phyloP scores from a whole-genome alignment of 2,888 invertebrate genomes.

The Nesidiocoris tenuis region DNA sequence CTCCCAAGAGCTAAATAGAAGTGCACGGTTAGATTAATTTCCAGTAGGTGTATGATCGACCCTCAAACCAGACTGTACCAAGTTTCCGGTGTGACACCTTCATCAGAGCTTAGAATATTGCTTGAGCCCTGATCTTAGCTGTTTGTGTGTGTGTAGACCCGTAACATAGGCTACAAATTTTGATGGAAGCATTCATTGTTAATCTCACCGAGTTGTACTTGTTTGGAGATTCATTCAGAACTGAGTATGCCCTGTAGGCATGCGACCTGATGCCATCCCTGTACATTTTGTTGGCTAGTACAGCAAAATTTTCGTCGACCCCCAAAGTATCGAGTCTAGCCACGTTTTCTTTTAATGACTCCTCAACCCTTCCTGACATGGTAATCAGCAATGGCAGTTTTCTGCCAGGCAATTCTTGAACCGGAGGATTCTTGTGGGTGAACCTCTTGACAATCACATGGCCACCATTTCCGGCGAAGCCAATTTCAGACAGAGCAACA shows the following conservation, averaged over 20 bases:
- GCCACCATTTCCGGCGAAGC: constrained; percentile 60
- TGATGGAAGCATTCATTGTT: not conserved
- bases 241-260: constrained; percentile 50
- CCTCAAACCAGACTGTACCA: not conserved
- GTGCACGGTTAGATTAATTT: too few species aligned
- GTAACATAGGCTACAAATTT: not conserved
- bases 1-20: too few species aligned
- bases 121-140: too few species aligned
- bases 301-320: constrained; percentile 15
- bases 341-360: constrained; percentile 54
- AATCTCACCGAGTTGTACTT: constrained; percentile 1
- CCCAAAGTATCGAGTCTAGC: constrained; percentile 43
- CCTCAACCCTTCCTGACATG: constrained; percentile 58
- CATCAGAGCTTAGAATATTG: too few species aligned
- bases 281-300: constrained; percentile 1
- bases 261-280: constrained; percentile 11
- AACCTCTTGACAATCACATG: constrained; percentile 56
- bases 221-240: constrained; percentile 52
- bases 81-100: too few species aligned
- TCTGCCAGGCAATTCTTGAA: constrained; percentile 41
- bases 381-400: constrained; percentile 55
- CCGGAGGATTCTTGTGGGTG: constrained; percentile 47
- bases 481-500: constrained; percentile 67
- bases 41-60: too few species aligned
- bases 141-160: too few species aligned